These are phyloP conservation scores for Pachyseris speciosa DNA, from an alignment of 64 coral and sea anemone species.

Conservation along the genomic window DNA sequence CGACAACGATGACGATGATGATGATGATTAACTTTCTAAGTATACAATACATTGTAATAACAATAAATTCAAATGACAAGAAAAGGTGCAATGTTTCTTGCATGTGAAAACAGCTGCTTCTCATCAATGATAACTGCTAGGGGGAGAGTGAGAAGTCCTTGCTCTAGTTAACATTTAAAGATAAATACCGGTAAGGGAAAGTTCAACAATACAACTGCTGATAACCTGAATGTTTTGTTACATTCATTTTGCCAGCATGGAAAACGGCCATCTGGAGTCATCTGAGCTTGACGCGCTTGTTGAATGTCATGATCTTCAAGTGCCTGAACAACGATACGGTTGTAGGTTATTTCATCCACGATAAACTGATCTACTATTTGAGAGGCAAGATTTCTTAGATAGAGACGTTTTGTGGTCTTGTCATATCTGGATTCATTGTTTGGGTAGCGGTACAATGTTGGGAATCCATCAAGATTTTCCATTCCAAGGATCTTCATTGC, in stretches of 20 bases:
- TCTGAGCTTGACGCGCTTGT: neutral
- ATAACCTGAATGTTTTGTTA: constrained; percentile 13
- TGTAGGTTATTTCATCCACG: constrained; percentile 12
- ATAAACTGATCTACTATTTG: neutral
- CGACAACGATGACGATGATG: too few relatives aligned
- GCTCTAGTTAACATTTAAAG: too few relatives aligned
- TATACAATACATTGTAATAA: too few relatives aligned
- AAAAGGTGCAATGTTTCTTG: too few relatives aligned
- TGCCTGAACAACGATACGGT: neutral
- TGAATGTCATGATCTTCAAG: neutral
- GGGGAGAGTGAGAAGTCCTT: too few relatives aligned
- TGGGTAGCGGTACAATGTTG: neutral
- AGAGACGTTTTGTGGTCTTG: neutral
- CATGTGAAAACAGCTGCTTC: too few relatives aligned
- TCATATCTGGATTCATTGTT: neutral
- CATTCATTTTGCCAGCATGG: constrained; percentile 23
- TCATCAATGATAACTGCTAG: too few relatives aligned
- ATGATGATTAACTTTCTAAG: too few relatives aligned
- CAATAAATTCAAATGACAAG: too few relatives aligned
- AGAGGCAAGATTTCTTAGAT: constrained; percentile 1
- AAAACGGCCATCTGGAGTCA: constrained; percentile 43
- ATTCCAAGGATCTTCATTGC: constrained; percentile 15
- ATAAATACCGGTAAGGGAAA: too few relatives aligned
- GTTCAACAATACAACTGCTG: too few relatives aligned
- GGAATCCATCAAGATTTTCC: neutral